These are phyloP conservation scores for Sebastes schlegelii DNA, from an alignment of 2,113 vertebrate species.

Conservation along the genomic window DNA sequence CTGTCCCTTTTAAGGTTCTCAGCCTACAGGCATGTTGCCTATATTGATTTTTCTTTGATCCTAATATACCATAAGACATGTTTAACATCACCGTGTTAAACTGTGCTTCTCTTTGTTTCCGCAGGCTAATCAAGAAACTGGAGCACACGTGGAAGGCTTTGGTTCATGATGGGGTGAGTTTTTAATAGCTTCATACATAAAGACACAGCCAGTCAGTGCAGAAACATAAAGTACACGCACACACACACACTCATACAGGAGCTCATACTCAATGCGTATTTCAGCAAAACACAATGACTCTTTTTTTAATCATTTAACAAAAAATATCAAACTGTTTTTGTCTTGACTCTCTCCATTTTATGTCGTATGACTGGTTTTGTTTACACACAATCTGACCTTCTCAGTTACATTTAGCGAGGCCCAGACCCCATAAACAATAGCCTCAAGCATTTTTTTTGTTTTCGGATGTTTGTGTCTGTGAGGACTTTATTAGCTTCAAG, in stretches of 20 bases:
- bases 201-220: not conserved
- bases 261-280: not conserved
- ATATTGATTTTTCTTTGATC: not conserved
- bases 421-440: not conserved
- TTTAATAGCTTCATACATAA: conserved; percentile 9
- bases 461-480: not conserved
- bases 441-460: conserved; percentile 3
- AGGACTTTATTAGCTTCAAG: conserved; percentile 2
- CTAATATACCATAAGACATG: not conserved
- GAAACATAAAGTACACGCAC: not conserved
- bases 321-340: not conserved
- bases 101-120: conserved; percentile 28
- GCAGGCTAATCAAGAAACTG: conserved; percentile 97
- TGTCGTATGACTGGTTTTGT: not conserved
- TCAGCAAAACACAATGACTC: not conserved
- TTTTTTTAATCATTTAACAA: too few relatives aligned
- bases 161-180: conserved; percentile 95
- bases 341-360: not conserved
- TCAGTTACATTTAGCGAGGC: not conserved
- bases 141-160: conserved; percentile 99
- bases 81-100: conserved; percentile 7
- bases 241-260: not conserved
- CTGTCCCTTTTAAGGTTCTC: conserved; percentile 1
- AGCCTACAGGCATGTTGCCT: not conserved
- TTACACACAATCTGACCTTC: not conserved